Conservation (phyloP, 2,888 invertebrate species). For the Pardosa pseudoannulata region DNA sequence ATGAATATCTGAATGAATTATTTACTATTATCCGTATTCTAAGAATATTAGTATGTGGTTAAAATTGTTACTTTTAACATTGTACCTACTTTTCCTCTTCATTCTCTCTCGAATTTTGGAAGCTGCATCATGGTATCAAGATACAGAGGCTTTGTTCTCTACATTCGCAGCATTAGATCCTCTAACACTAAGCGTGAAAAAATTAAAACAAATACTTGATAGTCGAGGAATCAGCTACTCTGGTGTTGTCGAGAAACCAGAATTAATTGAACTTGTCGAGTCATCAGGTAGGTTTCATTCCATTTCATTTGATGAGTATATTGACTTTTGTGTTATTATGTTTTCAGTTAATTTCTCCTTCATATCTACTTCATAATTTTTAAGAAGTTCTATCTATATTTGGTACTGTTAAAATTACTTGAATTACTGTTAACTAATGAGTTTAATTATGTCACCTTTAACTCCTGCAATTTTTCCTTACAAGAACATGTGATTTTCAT, state of each 20-base stretch:
- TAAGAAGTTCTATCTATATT: no score
- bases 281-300: conserved; percentile 77
- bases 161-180: conserved; percentile 77
- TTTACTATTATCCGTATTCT: background rate
- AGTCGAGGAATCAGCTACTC: conserved; percentile 78
- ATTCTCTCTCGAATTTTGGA: conserved; percentile 78
- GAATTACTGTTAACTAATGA: no score
- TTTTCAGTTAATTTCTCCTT: no score
- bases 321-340: no score
- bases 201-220: conserved; percentile 78
- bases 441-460: no score
- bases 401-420: no score
- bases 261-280: conserved; percentile 77
- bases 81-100: conserved; percentile 77
- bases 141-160: conserved; percentile 45
- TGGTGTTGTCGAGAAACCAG: conserved; percentile 78
- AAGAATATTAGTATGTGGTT: conserved; percentile 75
- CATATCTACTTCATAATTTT: no score
- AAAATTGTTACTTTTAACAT: conserved; percentile 77
- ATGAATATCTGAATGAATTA: no score
- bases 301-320: no score
- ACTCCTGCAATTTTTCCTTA: no score
- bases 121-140: conserved; percentile 77
- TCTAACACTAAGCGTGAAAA: conserved; percentile 78
- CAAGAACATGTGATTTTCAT: no score